Conservation (phyloP, 1,140 invertebrate genomes). For the Formica selysi region DNA sequence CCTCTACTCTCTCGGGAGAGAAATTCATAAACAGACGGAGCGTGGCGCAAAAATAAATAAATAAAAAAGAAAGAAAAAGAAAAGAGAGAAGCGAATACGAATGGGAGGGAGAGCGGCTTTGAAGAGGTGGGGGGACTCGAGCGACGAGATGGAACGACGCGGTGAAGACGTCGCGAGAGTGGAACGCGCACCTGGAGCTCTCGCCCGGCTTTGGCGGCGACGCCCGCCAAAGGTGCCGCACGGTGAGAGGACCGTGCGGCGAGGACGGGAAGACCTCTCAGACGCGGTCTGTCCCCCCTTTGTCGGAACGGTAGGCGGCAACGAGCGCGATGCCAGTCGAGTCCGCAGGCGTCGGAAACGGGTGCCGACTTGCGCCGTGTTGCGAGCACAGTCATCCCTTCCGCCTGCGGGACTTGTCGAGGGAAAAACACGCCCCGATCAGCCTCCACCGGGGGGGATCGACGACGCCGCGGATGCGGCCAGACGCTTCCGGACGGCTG, state of each 20-base stretch:
- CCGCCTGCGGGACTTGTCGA: constrained; percentile 68
- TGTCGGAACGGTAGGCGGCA: constrained; percentile 84
- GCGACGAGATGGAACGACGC: constrained; percentile 10
- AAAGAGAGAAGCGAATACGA: constrained; percentile 34
- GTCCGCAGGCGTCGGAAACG: constrained; percentile 79
- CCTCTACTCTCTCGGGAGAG: background rate
- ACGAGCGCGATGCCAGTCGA: constrained; percentile 69
- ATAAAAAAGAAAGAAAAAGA: background rate
- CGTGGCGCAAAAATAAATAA: too few relatives aligned
- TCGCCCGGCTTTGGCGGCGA: constrained; percentile 49
- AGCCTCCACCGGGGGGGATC: constrained; percentile 53
- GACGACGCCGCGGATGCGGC: constrained; percentile 30
- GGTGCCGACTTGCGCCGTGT: constrained; percentile 73
- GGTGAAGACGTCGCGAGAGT: constrained; percentile 12
- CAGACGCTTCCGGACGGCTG: constrained; percentile 51
- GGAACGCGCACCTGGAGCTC: constrained; percentile 56
- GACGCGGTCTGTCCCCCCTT: constrained; percentile 63
- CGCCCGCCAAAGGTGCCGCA: constrained; percentile 63
- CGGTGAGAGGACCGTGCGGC: constrained; percentile 63
- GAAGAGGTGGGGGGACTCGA: background rate
- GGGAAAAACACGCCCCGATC: constrained; percentile 74
- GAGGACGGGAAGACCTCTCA: constrained; percentile 70
- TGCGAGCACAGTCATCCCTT: constrained; percentile 60
- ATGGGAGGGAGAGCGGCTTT: constrained; percentile 31
- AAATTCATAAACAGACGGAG: constrained; percentile 22